These are phyloP conservation scores for Rotaria sp. DNA, from an alignment of 2,888 invertebrate genomes.

Conservation along the genomic window DNA sequence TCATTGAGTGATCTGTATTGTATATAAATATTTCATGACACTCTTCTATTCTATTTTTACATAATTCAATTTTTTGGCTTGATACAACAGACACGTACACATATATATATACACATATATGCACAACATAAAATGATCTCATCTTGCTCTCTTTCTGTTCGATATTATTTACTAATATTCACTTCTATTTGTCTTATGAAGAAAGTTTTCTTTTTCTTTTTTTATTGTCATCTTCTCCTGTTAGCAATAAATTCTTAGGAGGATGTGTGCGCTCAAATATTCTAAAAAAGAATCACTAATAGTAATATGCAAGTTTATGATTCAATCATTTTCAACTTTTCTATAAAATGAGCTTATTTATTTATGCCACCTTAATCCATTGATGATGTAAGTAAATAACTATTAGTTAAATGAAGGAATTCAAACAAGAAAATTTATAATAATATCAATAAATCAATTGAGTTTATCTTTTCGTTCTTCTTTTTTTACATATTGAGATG, in stretches of 20 bases:
- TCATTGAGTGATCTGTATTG: slow-evolving; percentile 2
- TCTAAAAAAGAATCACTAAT: too few relatives aligned
- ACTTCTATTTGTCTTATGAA: not conserved
- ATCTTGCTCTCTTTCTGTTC: not conserved
- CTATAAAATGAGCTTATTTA: too few relatives aligned
- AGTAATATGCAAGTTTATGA: too few relatives aligned
- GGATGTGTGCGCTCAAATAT: not conserved
- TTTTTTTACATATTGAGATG: too few relatives aligned
- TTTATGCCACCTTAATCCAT: too few relatives aligned
- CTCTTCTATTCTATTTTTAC: slow-evolving; percentile 19
- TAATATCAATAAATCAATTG: too few relatives aligned
- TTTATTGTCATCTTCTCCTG: not conserved
- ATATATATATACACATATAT: not conserved
- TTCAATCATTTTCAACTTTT: too few relatives aligned
- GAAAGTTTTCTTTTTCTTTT: not conserved
- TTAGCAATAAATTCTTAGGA: slow-evolving; percentile 10
- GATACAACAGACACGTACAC: not conserved
- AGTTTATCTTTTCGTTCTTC: too few relatives aligned
- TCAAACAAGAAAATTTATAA: too few relatives aligned
- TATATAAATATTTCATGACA: not conserved
- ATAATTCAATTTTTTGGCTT: not conserved
- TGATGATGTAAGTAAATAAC: too few relatives aligned
- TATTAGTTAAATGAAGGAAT: too few relatives aligned
- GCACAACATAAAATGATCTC: not conserved
- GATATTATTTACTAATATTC: slow-evolving; percentile 17